Evolutionary conservation across 2,888 invertebrate genomes (phyloP).

Genomic region (Chrysina gloriosa): DNA sequence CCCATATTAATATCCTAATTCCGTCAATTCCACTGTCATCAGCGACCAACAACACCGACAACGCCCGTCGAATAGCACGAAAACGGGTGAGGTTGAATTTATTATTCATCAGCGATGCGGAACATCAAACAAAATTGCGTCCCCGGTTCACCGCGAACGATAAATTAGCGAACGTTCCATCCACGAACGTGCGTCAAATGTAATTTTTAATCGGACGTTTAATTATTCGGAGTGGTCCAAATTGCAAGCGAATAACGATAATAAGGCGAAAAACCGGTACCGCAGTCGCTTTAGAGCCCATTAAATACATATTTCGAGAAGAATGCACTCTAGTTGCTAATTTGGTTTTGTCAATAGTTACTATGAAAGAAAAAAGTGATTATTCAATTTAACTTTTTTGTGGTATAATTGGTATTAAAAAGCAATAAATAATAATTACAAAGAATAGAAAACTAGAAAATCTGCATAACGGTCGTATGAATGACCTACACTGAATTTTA

Average conservation of each 20-base stretch:
- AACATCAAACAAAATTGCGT: constrained; percentile 33
- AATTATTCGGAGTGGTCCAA: constrained; percentile 22
- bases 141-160: constrained; percentile 15
- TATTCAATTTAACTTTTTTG: too few species aligned
- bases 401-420: too few species aligned
- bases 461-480: too few species aligned
- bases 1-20: constrained; percentile 1
- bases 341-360: too few species aligned
- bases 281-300: too few species aligned
- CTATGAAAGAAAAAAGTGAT: too few species aligned
- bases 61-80: constrained; percentile 17
- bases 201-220: constrained; percentile 31
- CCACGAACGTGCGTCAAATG: constrained; percentile 18
- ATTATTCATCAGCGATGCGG: constrained; percentile 36
- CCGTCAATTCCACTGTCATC: constrained; percentile 18
- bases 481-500: too few species aligned
- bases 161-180: constrained; percentile 30
- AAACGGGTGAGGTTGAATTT: constrained; percentile 23
- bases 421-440: too few species aligned
- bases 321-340: too few species aligned
- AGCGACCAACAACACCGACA: neutral
- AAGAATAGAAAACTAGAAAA: too few species aligned
- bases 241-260: constrained; percentile 11
- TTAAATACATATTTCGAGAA: too few species aligned
- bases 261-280: neutral